phyloP scores from a whole-genome alignment of 2,113 vertebrate species.

The Vanacampus margaritifer region DNA sequence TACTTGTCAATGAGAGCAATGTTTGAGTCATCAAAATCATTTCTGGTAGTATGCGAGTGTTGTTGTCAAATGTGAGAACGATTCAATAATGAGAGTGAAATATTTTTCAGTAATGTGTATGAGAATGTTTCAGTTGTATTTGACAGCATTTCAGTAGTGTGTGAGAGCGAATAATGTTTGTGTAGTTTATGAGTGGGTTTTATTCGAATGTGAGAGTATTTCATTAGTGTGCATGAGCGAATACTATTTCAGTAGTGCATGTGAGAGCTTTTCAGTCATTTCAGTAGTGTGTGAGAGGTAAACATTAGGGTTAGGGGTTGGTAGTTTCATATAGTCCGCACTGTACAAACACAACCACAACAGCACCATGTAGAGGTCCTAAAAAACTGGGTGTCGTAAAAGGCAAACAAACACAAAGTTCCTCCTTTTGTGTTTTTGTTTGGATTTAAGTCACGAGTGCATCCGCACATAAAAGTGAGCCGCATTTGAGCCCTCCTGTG shows the following conservation, averaged over 20 bases:
- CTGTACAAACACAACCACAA: background rate
- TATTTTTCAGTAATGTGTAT: background rate
- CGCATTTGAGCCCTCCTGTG: constrained; percentile 30
- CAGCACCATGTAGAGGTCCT: background rate
- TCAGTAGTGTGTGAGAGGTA: background rate
- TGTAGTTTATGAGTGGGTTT: background rate
- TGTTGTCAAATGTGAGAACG: too few relatives aligned
- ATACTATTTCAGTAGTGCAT: background rate
- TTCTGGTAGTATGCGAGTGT: too few relatives aligned
- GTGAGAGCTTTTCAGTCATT: background rate
- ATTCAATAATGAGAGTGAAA: background rate
- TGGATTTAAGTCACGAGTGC: background rate
- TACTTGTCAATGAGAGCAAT: too few relatives aligned
- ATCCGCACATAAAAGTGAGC: background rate
- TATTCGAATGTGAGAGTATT: background rate
- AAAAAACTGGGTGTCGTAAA: too few relatives aligned
- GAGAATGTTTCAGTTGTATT: background rate
- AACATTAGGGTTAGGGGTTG: too few relatives aligned
- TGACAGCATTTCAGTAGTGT: background rate
- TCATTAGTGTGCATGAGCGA: background rate
- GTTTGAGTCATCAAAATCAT: too few relatives aligned
- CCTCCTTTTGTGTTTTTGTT: background rate
- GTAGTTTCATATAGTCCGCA: too few relatives aligned
- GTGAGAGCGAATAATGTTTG: background rate
- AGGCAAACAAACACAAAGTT: background rate